Conservation (phyloP, 2,888 invertebrate species). For the Ormyrus rosae region DNA sequence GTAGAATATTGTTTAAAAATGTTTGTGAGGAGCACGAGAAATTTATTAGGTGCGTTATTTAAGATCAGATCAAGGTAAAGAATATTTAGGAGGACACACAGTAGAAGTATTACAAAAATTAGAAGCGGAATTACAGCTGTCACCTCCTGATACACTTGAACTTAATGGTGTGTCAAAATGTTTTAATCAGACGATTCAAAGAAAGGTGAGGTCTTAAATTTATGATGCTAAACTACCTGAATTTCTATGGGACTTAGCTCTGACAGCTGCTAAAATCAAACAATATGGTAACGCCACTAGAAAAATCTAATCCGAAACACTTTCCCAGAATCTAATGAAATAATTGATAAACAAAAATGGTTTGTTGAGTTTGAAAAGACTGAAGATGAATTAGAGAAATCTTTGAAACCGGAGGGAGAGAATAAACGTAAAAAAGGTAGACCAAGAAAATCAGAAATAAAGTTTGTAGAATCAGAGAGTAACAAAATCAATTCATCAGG, state of each 20-base stretch:
- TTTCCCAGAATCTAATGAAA: slow-evolving; percentile 37
- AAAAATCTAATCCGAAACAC: slow-evolving; percentile 53
- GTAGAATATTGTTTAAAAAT: slow-evolving; percentile 1
- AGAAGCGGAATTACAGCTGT: background rate
- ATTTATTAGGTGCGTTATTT: too few species aligned
- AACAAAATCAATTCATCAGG: too few species aligned
- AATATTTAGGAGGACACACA: too few species aligned
- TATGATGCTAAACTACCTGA: slow-evolving; percentile 3
- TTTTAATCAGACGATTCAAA: background rate
- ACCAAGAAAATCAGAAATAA: slow-evolving; percentile 25
- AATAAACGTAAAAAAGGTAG: background rate
- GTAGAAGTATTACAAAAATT: background rate
- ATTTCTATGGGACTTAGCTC: slow-evolving; percentile 4
- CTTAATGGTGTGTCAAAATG: slow-evolving; percentile 3
- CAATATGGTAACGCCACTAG: slow-evolving; percentile 47
- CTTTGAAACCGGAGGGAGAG: slow-evolving; percentile 27
- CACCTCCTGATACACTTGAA: background rate
- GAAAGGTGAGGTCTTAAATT: background rate
- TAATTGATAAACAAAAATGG: background rate
- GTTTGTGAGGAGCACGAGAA: slow-evolving; percentile 10
- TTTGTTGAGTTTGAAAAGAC: slow-evolving; percentile 15
- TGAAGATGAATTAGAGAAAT: background rate
- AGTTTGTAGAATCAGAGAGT: too few species aligned
- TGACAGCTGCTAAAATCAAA: background rate
- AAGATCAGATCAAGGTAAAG: too few species aligned